These are phyloP conservation scores for Alloscopus bannaensis DNA, from an alignment of 2,888 invertebrate species.

Conservation along the genomic window DNA sequence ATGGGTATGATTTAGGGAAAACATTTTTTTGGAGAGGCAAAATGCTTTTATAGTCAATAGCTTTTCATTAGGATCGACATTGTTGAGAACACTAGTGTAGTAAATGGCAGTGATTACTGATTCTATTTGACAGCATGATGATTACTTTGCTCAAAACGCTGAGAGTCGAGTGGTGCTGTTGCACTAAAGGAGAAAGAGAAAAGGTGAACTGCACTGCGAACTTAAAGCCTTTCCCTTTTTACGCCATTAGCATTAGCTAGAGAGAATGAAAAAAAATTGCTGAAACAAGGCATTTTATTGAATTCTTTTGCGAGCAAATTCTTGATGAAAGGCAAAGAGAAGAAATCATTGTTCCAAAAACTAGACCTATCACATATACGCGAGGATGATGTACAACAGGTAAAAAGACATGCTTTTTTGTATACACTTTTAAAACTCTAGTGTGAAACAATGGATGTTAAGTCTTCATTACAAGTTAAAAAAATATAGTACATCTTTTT, in stretches of 20 bases:
- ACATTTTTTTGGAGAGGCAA: neutral
- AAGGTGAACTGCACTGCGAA: too few species aligned
- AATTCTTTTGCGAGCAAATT: constrained; percentile 18
- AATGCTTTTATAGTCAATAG: neutral
- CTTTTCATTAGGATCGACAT: neutral
- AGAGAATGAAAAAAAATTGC: constrained; percentile 3
- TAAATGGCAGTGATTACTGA: constrained; percentile 10
- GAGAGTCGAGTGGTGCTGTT: neutral
- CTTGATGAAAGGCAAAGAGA: neutral
- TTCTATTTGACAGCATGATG: constrained; percentile 20
- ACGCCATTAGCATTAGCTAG: constrained; percentile 7
- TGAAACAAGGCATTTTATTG: constrained; percentile 21
- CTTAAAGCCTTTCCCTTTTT: constrained; percentile 36
- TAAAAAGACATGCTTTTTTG: too few species aligned
- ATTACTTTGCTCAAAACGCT: too few species aligned
- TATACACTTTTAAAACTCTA: too few species aligned
- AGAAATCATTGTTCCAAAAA: constrained; percentile 30
- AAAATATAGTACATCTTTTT: too few species aligned
- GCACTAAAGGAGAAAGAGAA: neutral
- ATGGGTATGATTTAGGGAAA: neutral
- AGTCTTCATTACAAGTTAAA: too few species aligned
- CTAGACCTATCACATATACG: constrained; percentile 35
- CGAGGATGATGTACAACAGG: too few species aligned
- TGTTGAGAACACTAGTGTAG: neutral
- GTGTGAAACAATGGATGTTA: too few species aligned